Percentiles rank a stretch among this genome's conserved stretches.
Evolutionary conservation across 2,113 vertebrate genomes (phyloP).

Genomic region (Podarcis muralis): DNA sequence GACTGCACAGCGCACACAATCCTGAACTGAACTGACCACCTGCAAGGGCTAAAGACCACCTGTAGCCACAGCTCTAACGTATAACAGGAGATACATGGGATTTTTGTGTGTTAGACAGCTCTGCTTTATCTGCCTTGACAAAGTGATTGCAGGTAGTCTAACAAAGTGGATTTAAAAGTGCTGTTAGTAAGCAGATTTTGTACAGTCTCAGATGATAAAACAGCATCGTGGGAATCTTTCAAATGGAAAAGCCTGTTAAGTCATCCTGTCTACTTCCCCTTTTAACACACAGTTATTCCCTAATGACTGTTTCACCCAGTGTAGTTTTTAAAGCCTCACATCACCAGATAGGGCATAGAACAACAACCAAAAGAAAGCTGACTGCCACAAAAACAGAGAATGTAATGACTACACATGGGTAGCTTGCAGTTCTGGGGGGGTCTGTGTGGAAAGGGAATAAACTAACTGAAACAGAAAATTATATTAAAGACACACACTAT

Average conservation of each 20-base stretch:
- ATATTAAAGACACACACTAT: background rate
- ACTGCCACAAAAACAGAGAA: background rate
- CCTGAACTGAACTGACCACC: no score
- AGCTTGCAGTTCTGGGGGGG: background rate
- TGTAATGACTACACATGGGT: background rate
- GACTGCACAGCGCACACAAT: no score
- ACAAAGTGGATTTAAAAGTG: conserved; percentile 29
- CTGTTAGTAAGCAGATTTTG: conserved; percentile 5
- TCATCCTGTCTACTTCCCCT: background rate
- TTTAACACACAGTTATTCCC: background rate
- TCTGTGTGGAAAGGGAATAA: background rate
- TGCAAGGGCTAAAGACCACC: no score
- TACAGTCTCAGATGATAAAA: background rate
- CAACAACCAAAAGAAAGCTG: background rate
- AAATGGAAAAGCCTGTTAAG: background rate
- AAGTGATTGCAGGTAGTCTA: background rate
- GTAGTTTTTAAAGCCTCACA: conserved; percentile 13
- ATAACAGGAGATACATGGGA: no score
- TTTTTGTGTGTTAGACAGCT: background rate
- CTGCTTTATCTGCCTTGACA: background rate
- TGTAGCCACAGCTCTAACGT: no score
- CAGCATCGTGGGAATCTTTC: background rate
- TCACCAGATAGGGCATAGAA: background rate
- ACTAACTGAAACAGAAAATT: background rate
- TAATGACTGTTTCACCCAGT: background rate